Base-by-base conservation (phyloP, 2,888 invertebrate genomes). In the Meta bourneti region DNA sequence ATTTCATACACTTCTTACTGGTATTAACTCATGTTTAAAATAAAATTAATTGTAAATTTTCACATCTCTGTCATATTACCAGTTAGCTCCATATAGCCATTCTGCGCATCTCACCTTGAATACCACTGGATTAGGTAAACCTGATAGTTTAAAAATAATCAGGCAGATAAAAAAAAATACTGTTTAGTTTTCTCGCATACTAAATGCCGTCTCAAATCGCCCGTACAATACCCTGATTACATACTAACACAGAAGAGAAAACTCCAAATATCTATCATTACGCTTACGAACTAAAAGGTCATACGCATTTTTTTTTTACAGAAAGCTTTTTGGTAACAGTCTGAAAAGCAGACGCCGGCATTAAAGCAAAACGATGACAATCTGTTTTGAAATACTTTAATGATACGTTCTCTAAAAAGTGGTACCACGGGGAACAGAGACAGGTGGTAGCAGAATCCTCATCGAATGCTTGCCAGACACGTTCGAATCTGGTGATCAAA, bases 381-480 rank as follows among this genome's bases (percentile, higher is more conserved):
- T 87, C 87, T 71, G 79, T 87, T 79, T 79, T 79, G 87, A 79
- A 78, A 79, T 79, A 71, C 87, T 78, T 87, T 72, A 71, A 87
- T 87, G 87, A 79, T 72, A 86, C 78, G 52, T 54, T 69, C 61
- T 34, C 34, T 34, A 34, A 52, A 61, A 69, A 81, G 81, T 83
- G 54, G 71, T 20, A 16, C 51, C 4, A 9, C 16, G 61, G 5
- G 61, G 61, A 34, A 20, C 16, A n/a, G 75, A 48, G 84, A 84
- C 89, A 89, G 89, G 83, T 89, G 89, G 71, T 84, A 11, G 34
- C 11, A 49, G 51, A 70, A n/a, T n/a, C n/a, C n/a, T n/a, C n/a
- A n/a, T n/a, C n/a, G 75, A 89, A 77, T 49, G 74, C 69, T 88
- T 61, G 52, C 88, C 34, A 52, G 71, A 77, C 89, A 89, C 83